These are phyloP conservation scores for Phorcus lineatus DNA, from an alignment of 2,888 invertebrate species.

Conservation along the genomic window DNA sequence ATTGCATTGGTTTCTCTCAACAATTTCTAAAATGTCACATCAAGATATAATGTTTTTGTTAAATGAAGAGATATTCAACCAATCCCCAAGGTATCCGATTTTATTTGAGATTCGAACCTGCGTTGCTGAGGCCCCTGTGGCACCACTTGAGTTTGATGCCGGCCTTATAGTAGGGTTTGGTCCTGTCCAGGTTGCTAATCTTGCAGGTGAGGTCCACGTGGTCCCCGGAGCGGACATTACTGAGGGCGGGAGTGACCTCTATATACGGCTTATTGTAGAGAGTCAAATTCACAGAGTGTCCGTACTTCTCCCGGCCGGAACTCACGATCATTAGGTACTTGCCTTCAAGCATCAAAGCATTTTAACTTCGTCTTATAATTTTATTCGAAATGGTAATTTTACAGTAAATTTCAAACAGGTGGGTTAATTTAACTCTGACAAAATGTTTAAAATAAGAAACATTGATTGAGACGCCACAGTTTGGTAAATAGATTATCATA, in stretches of 20 bases:
- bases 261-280: background rate
- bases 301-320: slow-evolving; percentile 14
- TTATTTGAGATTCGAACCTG: background rate
- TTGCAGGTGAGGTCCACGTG: slow-evolving; percentile 1
- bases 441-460: too few species aligned
- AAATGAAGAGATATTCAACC: too few species aligned
- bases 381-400: too few species aligned
- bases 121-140: slow-evolving; percentile 12
- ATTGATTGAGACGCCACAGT: too few species aligned
- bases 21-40: too few species aligned
- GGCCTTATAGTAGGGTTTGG: slow-evolving; percentile 1
- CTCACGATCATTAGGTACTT: slow-evolving; percentile 1
- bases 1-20: too few species aligned
- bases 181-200: background rate
- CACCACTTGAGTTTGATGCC: slow-evolving; percentile 24
- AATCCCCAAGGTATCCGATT: too few species aligned
- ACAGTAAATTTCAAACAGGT: too few species aligned
- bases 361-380: too few species aligned
- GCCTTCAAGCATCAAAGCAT: background rate
- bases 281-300: slow-evolving; percentile 1
- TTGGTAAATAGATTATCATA: too few species aligned
- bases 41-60: too few species aligned
- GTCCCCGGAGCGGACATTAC: background rate
- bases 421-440: too few species aligned
- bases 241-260: background rate